phyloP scores from a whole-genome alignment of 64 coral and sea anemone species.

The Platygyra sinensis region DNA sequence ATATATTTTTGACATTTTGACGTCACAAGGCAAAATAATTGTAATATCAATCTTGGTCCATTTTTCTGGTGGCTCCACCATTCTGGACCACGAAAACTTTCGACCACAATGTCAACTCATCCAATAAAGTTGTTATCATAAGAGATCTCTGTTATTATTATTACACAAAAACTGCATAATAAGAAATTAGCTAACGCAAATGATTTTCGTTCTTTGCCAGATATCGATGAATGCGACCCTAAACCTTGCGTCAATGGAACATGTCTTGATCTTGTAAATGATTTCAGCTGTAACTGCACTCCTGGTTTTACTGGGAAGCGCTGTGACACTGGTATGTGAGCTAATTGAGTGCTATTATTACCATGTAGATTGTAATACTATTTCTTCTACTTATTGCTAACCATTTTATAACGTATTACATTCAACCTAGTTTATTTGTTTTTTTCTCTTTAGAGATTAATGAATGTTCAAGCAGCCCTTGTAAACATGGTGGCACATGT shows the following conservation, averaged over 20 bases:
- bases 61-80: too few species aligned
- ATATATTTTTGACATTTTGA: too few species aligned
- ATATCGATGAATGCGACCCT: slow-evolving; percentile 47
- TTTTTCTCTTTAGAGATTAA: neutral
- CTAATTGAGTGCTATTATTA: neutral
- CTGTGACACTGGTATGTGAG: slow-evolving; percentile 40
- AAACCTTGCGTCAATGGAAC: slow-evolving; percentile 43
- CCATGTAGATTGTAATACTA: too few species aligned
- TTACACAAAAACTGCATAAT: too few species aligned
- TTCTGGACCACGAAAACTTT: too few species aligned
- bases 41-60: too few species aligned
- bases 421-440: neutral
- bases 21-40: too few species aligned
- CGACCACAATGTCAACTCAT: too few species aligned
- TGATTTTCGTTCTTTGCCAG: neutral
- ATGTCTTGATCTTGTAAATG: slow-evolving; percentile 33
- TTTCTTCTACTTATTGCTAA: neutral
- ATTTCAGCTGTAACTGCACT: slow-evolving; percentile 29
- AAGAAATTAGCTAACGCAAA: neutral
- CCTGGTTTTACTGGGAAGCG: slow-evolving; percentile 25
- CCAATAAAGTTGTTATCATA: too few species aligned
- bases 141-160: too few species aligned
- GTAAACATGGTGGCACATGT: slow-evolving; percentile 2
- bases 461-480: slow-evolving; percentile 19
- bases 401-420: too few species aligned